phyloP scores from a whole-genome alignment of 2,797 vertebrate genomes.

The Falco biarmicus region DNA sequence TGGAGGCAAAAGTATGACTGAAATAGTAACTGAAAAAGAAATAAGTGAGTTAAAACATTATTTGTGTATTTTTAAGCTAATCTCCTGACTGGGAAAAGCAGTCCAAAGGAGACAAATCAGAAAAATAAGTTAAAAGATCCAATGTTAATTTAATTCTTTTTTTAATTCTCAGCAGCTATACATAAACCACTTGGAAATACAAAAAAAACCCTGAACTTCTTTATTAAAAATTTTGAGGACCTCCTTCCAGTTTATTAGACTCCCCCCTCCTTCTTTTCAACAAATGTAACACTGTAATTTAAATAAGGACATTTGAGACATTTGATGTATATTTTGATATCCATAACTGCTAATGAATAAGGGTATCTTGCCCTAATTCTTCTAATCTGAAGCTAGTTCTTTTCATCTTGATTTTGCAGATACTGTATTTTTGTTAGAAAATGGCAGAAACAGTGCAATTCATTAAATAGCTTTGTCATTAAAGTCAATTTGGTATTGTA shows the following conservation, averaged over 20 bases:
- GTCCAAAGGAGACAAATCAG: background rate
- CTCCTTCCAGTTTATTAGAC: background rate
- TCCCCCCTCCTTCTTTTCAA: background rate
- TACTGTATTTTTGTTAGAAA: background rate
- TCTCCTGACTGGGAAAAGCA: background rate
- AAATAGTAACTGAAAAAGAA: background rate
- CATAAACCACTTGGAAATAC: background rate
- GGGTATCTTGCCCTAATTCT: background rate
- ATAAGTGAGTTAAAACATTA: background rate
- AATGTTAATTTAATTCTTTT: background rate
- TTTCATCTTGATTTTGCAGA: background rate
- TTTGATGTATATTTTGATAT: background rate
- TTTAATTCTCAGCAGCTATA: background rate
- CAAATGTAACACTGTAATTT: background rate
- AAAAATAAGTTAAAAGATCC: background rate
- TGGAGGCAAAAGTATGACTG: background rate
- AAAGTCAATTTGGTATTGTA: background rate
- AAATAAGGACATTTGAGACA: background rate
- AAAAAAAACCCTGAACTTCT: no score
- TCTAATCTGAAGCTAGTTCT: background rate
- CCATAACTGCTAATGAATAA: background rate
- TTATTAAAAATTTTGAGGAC: background rate
- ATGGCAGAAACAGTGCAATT: background rate
- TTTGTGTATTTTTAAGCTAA: background rate
- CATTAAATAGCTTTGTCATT: background rate